phyloP scores from a whole-genome alignment of 2,888 invertebrate species.

The Silvanus unidentatus region DNA sequence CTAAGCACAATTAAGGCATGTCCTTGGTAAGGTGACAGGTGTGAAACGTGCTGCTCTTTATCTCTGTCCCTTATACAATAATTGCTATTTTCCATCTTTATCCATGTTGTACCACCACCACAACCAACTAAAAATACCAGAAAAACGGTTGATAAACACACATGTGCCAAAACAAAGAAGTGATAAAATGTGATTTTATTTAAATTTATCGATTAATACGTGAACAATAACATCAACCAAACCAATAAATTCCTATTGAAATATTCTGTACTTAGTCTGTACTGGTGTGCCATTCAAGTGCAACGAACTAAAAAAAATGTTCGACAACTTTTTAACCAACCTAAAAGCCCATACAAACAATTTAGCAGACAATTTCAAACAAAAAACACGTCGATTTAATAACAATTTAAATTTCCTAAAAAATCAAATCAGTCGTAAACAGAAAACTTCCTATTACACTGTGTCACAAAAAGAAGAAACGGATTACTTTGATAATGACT shows the following conservation, averaged over 20 bases:
- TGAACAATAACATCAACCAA: background rate
- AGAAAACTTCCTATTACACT: constrained; percentile 39
- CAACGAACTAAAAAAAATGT: constrained; percentile 35
- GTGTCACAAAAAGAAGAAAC: constrained; percentile 35
- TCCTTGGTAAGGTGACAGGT: constrained; percentile 21
- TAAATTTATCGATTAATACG: background rate
- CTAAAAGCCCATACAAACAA: constrained; percentile 47
- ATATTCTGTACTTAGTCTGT: constrained; percentile 49
- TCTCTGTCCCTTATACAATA: constrained; percentile 10
- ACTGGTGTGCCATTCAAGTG: constrained; percentile 26
- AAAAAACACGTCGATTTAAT: constrained; percentile 40
- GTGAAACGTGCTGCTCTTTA: constrained; percentile 8
- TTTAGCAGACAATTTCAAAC: constrained; percentile 42
- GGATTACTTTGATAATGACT: constrained; percentile 43
- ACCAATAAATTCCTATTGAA: background rate
- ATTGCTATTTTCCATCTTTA: constrained; percentile 9
- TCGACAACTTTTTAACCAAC: constrained; percentile 46
- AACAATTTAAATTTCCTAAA: constrained; percentile 39
- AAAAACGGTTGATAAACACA: constrained; percentile 14
- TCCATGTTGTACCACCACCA: constrained; percentile 14
- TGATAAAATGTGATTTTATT: constrained; percentile 12
- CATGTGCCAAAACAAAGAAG: constrained; percentile 29
- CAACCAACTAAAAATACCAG: constrained; percentile 12
- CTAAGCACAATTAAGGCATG: background rate
- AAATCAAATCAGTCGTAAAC: constrained; percentile 38